phyloP scores from a whole-genome alignment of 1,140 invertebrate species.

The Meloidogyne floridensis region DNA sequence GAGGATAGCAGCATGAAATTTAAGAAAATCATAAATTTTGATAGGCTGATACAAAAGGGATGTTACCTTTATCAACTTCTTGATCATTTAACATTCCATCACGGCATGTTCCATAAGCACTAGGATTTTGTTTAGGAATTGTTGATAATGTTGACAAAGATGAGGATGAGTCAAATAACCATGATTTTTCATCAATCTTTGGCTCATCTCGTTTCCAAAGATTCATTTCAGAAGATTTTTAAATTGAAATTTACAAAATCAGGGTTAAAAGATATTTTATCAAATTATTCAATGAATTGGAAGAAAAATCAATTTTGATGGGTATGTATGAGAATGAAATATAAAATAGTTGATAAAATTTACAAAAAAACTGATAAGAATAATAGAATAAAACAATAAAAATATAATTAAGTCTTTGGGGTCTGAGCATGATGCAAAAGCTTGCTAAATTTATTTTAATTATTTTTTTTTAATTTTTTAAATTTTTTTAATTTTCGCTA shows the following conservation, averaged over 20 bases:
- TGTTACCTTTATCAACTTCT: neutral
- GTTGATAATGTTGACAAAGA: neutral
- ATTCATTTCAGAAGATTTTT: neutral
- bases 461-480: too few species aligned
- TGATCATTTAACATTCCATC: neutral
- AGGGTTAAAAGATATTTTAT: neutral
- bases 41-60: too few species aligned
- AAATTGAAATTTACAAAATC: neutral
- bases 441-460: too few species aligned
- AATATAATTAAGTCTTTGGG: too few species aligned
- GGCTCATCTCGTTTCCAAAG: slow-evolving; percentile 4
- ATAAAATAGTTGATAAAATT: neutral
- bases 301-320: neutral
- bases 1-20: neutral
- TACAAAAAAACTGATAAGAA: slow-evolving; percentile 7
- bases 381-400: too few species aligned
- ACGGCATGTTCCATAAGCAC: neutral
- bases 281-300: neutral
- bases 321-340: neutral
- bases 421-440: too few species aligned
- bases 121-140: neutral
- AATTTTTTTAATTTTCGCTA: neutral
- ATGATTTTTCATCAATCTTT: neutral
- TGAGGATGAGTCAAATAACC: neutral
- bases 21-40: too few species aligned